Percentiles rank a stretch among this genome's conserved stretches.
These are phyloP conservation scores for Crotalus helleri DNA, from an alignment of 2,113 vertebrate species.

Conservation along the genomic window DNA sequence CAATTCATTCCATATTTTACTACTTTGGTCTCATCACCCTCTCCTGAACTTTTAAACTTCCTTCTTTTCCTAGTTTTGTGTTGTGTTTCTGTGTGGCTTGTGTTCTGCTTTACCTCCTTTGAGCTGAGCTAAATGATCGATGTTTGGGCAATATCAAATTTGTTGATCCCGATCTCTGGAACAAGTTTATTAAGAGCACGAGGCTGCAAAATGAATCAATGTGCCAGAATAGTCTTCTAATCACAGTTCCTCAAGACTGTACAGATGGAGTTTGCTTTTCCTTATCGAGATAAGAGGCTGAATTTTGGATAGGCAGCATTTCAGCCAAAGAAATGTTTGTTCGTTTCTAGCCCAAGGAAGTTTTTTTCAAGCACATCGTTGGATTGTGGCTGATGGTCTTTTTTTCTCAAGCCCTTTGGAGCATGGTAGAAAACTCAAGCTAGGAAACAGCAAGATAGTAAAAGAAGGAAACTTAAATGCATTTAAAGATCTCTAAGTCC, in stretches of 20 bases:
- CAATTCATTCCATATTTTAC: fast-evolving
- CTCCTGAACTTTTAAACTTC: not conserved
- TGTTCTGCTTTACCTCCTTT: not conserved
- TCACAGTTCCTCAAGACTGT: not conserved
- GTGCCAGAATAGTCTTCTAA: not conserved
- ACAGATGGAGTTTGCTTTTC: not conserved
- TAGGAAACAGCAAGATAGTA: not conserved
- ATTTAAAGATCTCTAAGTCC: not conserved
- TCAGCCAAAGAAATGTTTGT: not conserved
- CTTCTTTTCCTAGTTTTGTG: not conserved
- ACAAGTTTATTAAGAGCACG: not conserved
- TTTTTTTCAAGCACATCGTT: not conserved
- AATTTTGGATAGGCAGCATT: not conserved
- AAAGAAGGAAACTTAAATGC: not conserved
- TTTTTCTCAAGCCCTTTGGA: not conserved
- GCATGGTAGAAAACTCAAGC: not conserved
- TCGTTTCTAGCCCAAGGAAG: not conserved
- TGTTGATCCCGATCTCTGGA: not conserved
- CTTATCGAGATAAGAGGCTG: not conserved
- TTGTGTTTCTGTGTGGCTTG: not conserved
- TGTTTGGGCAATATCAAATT: not conserved
- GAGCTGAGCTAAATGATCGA: not conserved
- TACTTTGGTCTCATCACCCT: not conserved
- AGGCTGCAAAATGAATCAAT: not conserved
- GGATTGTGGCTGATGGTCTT: not conserved